Conservation (phyloP, 2,888 invertebrate species). For the Pterostichus niger region DNA sequence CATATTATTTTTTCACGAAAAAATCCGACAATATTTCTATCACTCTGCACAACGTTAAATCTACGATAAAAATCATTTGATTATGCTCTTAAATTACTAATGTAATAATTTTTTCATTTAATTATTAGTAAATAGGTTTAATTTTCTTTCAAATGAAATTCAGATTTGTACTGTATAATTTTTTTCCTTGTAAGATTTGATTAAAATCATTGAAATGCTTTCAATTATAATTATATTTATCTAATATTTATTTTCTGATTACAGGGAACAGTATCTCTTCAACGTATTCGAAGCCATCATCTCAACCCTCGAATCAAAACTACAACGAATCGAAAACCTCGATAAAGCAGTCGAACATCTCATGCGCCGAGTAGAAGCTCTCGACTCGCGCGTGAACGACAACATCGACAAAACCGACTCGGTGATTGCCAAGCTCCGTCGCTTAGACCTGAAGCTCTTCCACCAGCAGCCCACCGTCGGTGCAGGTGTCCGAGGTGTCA, state of each 20-base stretch:
- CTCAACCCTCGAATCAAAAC: conserved; percentile 91
- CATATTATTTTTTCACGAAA: too few species aligned
- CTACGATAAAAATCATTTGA: too few species aligned
- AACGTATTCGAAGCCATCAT: conserved; percentile 95
- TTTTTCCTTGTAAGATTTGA: too few species aligned
- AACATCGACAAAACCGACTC: conserved; percentile 92
- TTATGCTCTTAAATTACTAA: too few species aligned
- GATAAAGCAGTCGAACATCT: conserved; percentile 93
- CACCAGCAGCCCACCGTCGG: conserved; percentile 78
- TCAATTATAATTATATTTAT: not conserved
- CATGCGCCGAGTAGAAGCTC: conserved; percentile 90
- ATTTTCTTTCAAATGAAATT: too few species aligned
- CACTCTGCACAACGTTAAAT: too few species aligned
- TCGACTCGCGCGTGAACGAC: conserved; percentile 90
- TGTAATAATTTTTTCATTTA: too few species aligned
- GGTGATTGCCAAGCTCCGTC: conserved; percentile 87
- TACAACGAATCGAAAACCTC: conserved; percentile 92
- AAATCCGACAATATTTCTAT: too few species aligned
- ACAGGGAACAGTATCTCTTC: conserved; percentile 92
- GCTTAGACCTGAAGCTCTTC: conserved; percentile 87
- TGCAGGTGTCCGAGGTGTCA: conserved; percentile 72
- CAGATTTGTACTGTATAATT: too few species aligned
- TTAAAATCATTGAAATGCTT: too few species aligned
- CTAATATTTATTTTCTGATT: conserved; percentile 72
- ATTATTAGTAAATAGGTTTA: too few species aligned